Base-by-base conservation (phyloP, 2,113 vertebrate species). In the Cyprinodon variegatus region DNA sequence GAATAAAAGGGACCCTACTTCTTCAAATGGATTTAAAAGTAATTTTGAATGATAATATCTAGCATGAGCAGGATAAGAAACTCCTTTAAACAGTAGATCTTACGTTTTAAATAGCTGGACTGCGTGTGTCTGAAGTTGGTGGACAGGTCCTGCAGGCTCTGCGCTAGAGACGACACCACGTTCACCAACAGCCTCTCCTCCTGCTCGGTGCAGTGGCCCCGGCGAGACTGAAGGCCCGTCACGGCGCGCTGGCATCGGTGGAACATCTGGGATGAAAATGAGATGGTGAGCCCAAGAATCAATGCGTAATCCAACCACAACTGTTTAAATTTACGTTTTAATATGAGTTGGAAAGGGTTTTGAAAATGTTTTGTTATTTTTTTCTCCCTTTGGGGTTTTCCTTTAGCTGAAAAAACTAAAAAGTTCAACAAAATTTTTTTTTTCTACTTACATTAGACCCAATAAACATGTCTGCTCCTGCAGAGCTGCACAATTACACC, bases 71-170 rank as follows among this genome's bases (percentile, higher is more conserved):
- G 15, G n/a, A 17, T 11, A 39, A 38, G 17, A 37, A 8, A 5
- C 13, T 62, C 6, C 13, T 9, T 60, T 29, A 60, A 22, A 17
- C 14, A 61, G 63, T 48, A 15, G 4, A 82, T 88, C 96, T 95
- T 95, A 99, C 98, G 96, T 95, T 97, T 97, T 81, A 99, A 94
- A 94, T 99, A 99, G 93, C 95, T 90, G 29, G 97, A 98, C 93
- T 99, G 98, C 12, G 96, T 96, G 64, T 96, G 96, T 84, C 98
- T 95, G 85, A 99, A 99, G 93, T 90, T 94, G 87, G 86, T 95
- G 80, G 98, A 99, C 3, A 99, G 95, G 7, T 98, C 97, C 93
- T 99, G 98, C 76, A 99, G 96, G 72, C 95, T 95, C 83, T 98
- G 97, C 0, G 98, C 98, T 90, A 99, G 87, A n/a, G 96, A 97